Base-by-base conservation (phyloP, 1,140 invertebrate species). In the Drosophila albomicans region DNA sequence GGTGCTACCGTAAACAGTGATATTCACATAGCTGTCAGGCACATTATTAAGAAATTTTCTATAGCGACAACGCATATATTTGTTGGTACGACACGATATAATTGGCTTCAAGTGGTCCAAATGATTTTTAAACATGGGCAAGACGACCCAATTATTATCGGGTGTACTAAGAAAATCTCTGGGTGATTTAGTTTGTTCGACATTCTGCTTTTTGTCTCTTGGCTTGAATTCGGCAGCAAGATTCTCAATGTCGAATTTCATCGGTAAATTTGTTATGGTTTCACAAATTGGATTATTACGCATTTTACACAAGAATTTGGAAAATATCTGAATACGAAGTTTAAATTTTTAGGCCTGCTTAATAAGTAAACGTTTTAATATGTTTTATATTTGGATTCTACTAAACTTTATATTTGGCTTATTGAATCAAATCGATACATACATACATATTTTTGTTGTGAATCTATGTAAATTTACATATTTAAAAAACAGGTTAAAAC, bases 321-420 rank as follows among this genome's bases (percentile, higher is more conserved):
- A 59, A 32, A 16, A n/a, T 30, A 1, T 1, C 6, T 2, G 7
- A 28, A 7, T 0, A 41, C 6, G 7, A 54, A 11, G 4, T 52
- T 52, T 0, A 43, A 43, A 16, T 5, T n/a, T 32, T 52, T 51
- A 13, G 35, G 56, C 38, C 35, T 58, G 41, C 38, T 56, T 56
- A 38, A 20, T 13, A 16, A 30, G 28, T 7, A 30, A 2, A 25
- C 20, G 20, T 7, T 48, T 16, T 48, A 10, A 56, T 13, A 56
- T 13, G 8, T 35, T 13, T 25, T 56, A 56, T 38, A n/a, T 51
- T 64, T 56, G 35, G 62, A 86, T 81, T 86, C 56, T 56, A 57
- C 85, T 88, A 87, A 72, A 70, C 70, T 68, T 51, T 87, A 87
- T 87, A 87, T 87, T 88, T 87, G 85, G 84, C 85, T 87, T 87